Conservation (phyloP, 2,888 invertebrate species). For the Lithodes maja region DNA sequence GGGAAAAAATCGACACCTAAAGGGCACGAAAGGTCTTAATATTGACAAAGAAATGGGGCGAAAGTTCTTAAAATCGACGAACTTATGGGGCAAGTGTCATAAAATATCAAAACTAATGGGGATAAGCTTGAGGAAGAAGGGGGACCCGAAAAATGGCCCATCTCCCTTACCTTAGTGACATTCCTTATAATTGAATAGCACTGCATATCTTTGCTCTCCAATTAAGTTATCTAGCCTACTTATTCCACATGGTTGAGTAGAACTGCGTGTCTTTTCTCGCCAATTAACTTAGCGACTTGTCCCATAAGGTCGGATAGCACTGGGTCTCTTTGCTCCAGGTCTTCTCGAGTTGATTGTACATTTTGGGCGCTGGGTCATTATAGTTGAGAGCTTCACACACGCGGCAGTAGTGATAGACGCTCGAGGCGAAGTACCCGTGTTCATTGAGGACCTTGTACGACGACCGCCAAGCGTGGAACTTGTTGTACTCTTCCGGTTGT, state of each 20-base stretch:
- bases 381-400: slow-evolving; percentile 83
- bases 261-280: neutral
- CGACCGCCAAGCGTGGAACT: slow-evolving; percentile 72
- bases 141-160: no score
- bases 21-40: no score
- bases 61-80: no score
- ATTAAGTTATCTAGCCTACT: neutral
- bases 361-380: slow-evolving; percentile 76
- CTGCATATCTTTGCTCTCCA: no score
- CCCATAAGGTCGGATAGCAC: slow-evolving; percentile 41
- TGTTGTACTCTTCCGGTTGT: slow-evolving; percentile 50
- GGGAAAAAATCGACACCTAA: no score
- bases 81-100: no score
- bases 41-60: no score
- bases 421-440: slow-evolving; percentile 81
- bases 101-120: no score
- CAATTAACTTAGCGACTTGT: neutral
- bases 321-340: slow-evolving; percentile 74
- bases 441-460: slow-evolving; percentile 80
- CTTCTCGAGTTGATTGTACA: slow-evolving; percentile 75
- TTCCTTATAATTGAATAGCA: no score
- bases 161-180: no score
- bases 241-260: neutral
- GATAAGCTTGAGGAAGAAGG: no score
- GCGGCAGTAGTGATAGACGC: slow-evolving; percentile 80